Conservation (phyloP, 2,113 vertebrate genomes). For the Plecturocebus donacophilus region DNA sequence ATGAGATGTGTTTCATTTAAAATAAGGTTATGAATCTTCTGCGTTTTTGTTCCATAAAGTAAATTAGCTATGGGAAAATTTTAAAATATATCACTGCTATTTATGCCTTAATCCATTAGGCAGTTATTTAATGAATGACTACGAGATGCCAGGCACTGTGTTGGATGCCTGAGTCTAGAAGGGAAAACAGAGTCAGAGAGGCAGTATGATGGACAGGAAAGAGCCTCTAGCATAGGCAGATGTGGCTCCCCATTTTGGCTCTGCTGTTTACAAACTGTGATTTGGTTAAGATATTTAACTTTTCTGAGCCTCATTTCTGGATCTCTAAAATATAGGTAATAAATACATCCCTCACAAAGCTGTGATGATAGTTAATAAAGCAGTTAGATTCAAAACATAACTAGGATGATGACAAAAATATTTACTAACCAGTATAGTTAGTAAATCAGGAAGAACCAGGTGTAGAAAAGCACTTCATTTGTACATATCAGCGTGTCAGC, state of each 20-base stretch:
- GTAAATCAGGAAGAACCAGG: not conserved
- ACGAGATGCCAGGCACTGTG: not conserved
- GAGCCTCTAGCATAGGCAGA: fast-evolving
- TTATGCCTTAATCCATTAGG: not conserved
- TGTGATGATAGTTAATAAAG: not conserved
- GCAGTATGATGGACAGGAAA: not conserved
- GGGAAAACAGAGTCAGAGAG: not conserved
- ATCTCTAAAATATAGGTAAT: not conserved
- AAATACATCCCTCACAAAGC: not conserved
- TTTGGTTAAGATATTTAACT: not conserved
- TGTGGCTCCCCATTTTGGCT: fast-evolving
- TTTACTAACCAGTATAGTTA: not conserved
- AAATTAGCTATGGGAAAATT: not conserved
- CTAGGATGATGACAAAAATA: not conserved
- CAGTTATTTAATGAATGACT: not conserved
- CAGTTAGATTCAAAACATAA: not conserved
- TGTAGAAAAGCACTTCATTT: not conserved
- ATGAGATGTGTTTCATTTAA: not conserved
- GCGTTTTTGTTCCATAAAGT: not conserved
- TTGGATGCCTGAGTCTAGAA: not conserved
- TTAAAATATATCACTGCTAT: not conserved
- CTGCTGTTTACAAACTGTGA: not conserved
- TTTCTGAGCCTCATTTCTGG: not conserved
- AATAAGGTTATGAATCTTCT: not conserved
- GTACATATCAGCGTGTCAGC: not conserved